Evolutionary conservation across 2,797 vertebrate species (phyloP).

Genomic region (Catamblyrhynchus diadema): DNA sequence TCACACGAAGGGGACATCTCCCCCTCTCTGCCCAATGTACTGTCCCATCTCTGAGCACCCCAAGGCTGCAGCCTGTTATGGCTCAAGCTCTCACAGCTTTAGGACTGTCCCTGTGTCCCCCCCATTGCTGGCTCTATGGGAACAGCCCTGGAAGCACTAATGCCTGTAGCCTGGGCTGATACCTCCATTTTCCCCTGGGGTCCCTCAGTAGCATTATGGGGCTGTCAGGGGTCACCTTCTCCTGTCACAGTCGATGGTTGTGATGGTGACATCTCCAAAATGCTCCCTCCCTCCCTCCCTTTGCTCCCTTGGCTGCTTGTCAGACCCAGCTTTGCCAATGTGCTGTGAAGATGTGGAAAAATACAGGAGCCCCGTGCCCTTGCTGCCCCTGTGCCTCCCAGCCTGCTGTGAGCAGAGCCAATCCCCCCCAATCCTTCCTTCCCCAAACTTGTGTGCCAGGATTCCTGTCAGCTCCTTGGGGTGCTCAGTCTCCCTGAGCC

Average conservation of each 20-base stretch:
- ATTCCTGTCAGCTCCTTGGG: not conserved
- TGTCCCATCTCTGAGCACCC: not conserved
- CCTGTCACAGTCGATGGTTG: not conserved
- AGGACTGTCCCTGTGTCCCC: fast-evolving
- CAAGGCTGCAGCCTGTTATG: fast-evolving
- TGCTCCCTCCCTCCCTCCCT: not conserved
- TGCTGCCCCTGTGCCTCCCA: fast-evolving
- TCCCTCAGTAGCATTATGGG: not conserved
- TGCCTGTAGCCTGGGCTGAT: not conserved
- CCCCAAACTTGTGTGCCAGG: not conserved
- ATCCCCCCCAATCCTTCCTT: not conserved
- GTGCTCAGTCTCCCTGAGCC: fast-evolving
- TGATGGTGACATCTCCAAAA: not conserved
- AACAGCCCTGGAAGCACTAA: not conserved
- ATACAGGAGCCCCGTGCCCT: not conserved
- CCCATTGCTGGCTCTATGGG: not conserved
- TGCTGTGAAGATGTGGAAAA: not conserved
- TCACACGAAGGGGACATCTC: not conserved
- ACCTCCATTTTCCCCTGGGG: not conserved
- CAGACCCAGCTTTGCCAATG: not conserved
- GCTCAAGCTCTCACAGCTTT: not conserved
- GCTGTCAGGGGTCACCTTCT: not conserved
- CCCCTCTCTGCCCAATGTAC: fast-evolving
- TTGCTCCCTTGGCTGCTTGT: not conserved
- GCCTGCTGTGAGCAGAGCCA: not conserved